These are phyloP conservation scores for Lymantria monacha DNA, from an alignment of 2,888 invertebrate genomes.

Conservation along the genomic window DNA sequence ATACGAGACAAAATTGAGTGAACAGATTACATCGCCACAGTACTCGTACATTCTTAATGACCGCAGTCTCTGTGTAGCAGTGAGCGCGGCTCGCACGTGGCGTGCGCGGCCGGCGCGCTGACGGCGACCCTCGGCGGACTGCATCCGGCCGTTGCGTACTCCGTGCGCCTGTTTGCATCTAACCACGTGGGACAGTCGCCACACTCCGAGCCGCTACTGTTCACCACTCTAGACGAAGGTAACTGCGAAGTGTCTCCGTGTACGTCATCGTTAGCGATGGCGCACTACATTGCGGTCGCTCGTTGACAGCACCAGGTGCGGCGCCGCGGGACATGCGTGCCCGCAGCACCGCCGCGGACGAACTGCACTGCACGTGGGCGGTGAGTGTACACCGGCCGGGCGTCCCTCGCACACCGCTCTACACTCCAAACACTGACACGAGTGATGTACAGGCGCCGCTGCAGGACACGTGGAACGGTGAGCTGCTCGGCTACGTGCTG, in stretches of 20 bases:
- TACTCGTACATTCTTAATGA: too few species aligned
- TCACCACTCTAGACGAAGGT: conserved; percentile 89
- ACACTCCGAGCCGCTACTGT: conserved; percentile 85
- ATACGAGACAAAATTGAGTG: too few species aligned
- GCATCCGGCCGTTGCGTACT: conserved; percentile 86
- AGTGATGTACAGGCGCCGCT: conserved; percentile 79
- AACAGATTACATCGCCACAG: too few species aligned
- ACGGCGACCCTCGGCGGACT: conserved; percentile 72
- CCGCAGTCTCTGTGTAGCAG: too few species aligned
- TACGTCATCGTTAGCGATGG: too few species aligned
- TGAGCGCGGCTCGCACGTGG: too few species aligned
- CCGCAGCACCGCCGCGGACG: conserved; percentile 84
- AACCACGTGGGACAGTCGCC: conserved; percentile 87
- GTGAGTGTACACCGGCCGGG: too few species aligned
- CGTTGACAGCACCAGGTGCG: conserved; percentile 83
- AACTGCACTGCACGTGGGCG: conserved; percentile 88
- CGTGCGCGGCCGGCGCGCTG: conserved; percentile 8
- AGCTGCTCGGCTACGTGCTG: conserved; percentile 87
- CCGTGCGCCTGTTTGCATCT: conserved; percentile 85
- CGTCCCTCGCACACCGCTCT: background rate
- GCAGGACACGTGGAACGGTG: conserved; percentile 87
- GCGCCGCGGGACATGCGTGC: conserved; percentile 86
- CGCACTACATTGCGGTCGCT: background rate
- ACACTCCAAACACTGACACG: background rate
- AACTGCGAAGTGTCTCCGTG: too few species aligned